phyloP scores from a whole-genome alignment of 23 tunicate species.

The Trididemnum nubilum region DNA sequence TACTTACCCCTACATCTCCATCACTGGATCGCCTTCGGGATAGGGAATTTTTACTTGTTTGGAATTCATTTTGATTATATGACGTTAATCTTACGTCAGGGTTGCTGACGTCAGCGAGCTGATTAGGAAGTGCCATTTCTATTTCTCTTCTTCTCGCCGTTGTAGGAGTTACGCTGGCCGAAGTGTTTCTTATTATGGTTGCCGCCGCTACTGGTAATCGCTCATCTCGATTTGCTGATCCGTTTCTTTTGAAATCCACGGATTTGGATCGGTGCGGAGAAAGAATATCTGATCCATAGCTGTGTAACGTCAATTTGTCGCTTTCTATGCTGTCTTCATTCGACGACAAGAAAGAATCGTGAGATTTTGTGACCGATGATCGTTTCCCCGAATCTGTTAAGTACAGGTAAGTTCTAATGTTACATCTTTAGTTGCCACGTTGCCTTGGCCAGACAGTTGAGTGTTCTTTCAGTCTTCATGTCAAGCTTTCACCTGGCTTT shows the following conservation, averaged over 20 bases:
- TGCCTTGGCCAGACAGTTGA: no score
- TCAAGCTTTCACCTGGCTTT: no score
- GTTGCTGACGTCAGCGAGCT: not conserved
- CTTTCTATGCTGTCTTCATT: conserved; percentile 14
- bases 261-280: conserved; percentile 35
- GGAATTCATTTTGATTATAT: not conserved
- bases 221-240: conserved; percentile 10
- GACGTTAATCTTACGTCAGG: conserved; percentile 1
- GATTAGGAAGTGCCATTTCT: not conserved
- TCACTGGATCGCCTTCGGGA: conserved; percentile 28
- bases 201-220: conserved; percentile 10
- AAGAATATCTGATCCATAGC: conserved; percentile 7
- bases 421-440: no score
- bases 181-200: conserved; percentile 7
- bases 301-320: not conserved
- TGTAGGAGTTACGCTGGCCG: not conserved
- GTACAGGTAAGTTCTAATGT: no score
- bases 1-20: conserved; percentile 49
- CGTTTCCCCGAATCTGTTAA: conserved; percentile 22
- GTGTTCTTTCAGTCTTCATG: no score
- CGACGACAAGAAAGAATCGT: conserved; percentile 2
- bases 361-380: conserved; percentile 7
- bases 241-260: conserved; percentile 32
- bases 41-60: not conserved
- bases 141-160: not conserved